phyloP scores from a whole-genome alignment of 2,888 invertebrate genomes.

The Sinelater perroti region DNA sequence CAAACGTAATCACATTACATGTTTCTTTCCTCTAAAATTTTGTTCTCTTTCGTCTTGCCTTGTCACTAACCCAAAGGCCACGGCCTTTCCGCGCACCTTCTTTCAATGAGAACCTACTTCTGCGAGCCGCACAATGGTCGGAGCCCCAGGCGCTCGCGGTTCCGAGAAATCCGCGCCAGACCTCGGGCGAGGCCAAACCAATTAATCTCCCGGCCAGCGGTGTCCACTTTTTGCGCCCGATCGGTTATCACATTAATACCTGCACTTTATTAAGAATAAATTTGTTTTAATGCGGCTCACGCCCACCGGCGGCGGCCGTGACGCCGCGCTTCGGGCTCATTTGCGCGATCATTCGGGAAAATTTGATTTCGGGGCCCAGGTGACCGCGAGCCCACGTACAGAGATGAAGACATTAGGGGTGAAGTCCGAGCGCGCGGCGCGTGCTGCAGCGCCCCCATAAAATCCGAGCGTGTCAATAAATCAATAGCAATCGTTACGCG shows the following conservation, averaged over 20 bases:
- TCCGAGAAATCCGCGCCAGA: not conserved
- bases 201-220: not conserved
- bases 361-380: slow-evolving; percentile 8
- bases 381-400: not conserved
- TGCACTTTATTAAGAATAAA: slow-evolving; percentile 17
- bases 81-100: too few species aligned
- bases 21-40: too few species aligned
- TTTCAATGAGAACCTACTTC: too few species aligned
- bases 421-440: slow-evolving; percentile 12
- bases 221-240: slow-evolving; percentile 6
- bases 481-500: slow-evolving; percentile 45
- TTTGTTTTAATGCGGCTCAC: slow-evolving; percentile 13
- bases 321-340: slow-evolving; percentile 6
- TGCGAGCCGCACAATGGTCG: too few species aligned
- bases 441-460: slow-evolving; percentile 18
- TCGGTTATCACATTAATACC: slow-evolving; percentile 17
- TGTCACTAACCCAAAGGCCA: too few species aligned
- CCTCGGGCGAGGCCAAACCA: not conserved
- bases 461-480: slow-evolving; percentile 43
- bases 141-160: too few species aligned
- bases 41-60: too few species aligned
- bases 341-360: slow-evolving; percentile 5
- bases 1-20: too few species aligned
- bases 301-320: slow-evolving; percentile 7
- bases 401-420: slow-evolving; percentile 13